These are phyloP conservation scores for Calcarius lapponicus DNA, from an alignment of 2,797 vertebrate species.

Conservation along the genomic window DNA sequence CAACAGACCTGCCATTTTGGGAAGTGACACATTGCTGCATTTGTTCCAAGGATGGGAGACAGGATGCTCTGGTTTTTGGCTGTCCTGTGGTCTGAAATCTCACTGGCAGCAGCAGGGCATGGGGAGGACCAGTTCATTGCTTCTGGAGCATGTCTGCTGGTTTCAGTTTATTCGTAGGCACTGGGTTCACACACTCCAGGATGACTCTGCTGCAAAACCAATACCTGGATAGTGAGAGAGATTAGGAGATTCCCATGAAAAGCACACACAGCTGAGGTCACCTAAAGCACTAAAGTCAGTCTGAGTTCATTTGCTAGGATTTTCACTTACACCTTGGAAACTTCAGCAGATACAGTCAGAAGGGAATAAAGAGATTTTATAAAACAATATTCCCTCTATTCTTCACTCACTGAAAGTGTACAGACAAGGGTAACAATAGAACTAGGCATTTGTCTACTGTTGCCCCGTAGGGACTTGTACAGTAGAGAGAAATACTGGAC, in stretches of 20 bases:
- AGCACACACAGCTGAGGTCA: background rate
- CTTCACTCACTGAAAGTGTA: background rate
- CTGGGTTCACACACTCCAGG: background rate
- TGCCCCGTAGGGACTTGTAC: background rate
- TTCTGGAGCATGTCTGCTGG: background rate
- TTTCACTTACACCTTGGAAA: background rate
- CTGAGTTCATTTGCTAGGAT: background rate
- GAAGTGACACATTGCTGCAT: accelerated
- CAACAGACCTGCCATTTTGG: background rate
- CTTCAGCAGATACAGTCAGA: background rate
- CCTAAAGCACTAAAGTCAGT: background rate
- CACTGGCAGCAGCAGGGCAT: background rate
- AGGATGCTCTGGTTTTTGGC: background rate
- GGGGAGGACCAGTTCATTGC: background rate
- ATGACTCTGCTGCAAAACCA: background rate
- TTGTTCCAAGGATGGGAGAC: background rate
- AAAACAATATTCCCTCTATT: background rate
- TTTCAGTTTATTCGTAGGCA: background rate
- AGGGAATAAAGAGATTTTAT: background rate
- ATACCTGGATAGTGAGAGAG: background rate
- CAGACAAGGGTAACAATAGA: background rate
- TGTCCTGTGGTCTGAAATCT: background rate
- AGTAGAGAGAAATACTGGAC: background rate
- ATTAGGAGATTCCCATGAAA: background rate
- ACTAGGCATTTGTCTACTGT: background rate